Conservation (phyloP, 2,888 invertebrate species). For the Taphrorychus bicolor region DNA sequence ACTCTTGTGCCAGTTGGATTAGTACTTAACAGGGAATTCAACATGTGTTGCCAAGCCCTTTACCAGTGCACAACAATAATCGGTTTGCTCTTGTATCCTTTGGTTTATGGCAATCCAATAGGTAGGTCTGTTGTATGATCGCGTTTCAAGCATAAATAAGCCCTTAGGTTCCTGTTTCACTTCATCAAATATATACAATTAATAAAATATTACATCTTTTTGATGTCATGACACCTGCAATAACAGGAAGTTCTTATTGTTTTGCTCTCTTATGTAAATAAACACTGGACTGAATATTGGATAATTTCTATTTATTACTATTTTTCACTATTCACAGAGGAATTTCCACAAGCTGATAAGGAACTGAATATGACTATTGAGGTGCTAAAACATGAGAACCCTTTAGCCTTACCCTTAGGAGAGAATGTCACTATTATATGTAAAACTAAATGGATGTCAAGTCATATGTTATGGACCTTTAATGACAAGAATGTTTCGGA, state of each 20-base stretch:
- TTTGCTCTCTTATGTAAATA: background rate
- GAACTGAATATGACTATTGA: slow-evolving; percentile 56
- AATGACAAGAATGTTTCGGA: slow-evolving; percentile 65
- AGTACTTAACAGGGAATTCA: slow-evolving; percentile 49
- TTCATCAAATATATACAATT: background rate
- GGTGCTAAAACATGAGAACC: slow-evolving; percentile 53
- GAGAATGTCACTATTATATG: slow-evolving; percentile 65
- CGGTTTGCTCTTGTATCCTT: slow-evolving; percentile 49
- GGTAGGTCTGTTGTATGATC: slow-evolving; percentile 49
- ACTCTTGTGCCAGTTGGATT: slow-evolving; percentile 44
- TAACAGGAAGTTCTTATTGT: background rate
- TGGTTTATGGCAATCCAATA: slow-evolving; percentile 51
- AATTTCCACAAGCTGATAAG: slow-evolving; percentile 48
- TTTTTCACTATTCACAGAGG: slow-evolving; percentile 44
- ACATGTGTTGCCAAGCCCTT: slow-evolving; percentile 61
- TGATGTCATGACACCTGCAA: background rate
- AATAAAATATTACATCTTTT: background rate
- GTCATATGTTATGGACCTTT: slow-evolving; percentile 67
- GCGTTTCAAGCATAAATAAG: too few species aligned
- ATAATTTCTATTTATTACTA: background rate
- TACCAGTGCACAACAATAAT: slow-evolving; percentile 49
- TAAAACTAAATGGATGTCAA: slow-evolving; percentile 61
- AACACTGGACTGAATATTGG: background rate
- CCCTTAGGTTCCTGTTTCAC: background rate
- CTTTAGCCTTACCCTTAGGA: slow-evolving; percentile 57